Percentiles rank a stretch among this genome's conserved stretches.
phyloP scores from a whole-genome alignment of 1,140 invertebrate species.

The Batillaria attramentaria region DNA sequence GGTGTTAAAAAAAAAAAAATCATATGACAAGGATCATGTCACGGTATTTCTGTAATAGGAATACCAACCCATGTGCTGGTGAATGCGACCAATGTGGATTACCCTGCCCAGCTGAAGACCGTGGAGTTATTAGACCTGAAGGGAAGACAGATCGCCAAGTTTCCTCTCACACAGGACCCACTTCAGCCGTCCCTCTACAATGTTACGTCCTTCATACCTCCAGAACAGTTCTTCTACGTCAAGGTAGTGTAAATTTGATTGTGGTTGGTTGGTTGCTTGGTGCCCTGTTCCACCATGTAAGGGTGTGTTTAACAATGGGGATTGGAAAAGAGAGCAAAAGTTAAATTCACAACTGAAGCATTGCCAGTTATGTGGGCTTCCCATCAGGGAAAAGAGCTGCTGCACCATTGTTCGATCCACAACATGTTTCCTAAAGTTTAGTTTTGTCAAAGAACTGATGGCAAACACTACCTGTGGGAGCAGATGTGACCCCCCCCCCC shows the following conservation, averaged over 20 bases:
- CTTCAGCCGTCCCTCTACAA: conserved; percentile 70
- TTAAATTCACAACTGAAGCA: background rate
- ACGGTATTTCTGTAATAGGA: too few relatives aligned
- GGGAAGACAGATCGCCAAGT: conserved; percentile 70
- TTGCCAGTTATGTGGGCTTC: background rate
- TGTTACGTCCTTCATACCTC: conserved; percentile 59
- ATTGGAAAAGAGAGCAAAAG: background rate
- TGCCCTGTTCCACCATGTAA: background rate
- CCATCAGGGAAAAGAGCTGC: too few relatives aligned
- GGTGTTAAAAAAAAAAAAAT: too few relatives aligned
- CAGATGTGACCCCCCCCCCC: too few relatives aligned
- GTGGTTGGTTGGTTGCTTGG: conserved; percentile 16
- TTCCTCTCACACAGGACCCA: conserved; percentile 65
- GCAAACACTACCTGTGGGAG: too few relatives aligned
- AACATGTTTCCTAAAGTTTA: too few relatives aligned
- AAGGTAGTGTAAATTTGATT: conserved; percentile 65
- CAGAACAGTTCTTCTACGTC: conserved; percentile 74
- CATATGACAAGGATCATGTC: too few relatives aligned
- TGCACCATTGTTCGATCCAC: too few relatives aligned
- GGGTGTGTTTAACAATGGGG: too few relatives aligned
- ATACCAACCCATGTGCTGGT: conserved; percentile 73
- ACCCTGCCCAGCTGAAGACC: conserved; percentile 67
- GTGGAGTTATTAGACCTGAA: conserved; percentile 74
- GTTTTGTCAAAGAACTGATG: too few relatives aligned
- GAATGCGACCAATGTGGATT: conserved; percentile 71